Base-by-base conservation (phyloP, 2,113 vertebrate genomes). In the Chaetops frenatus region DNA sequence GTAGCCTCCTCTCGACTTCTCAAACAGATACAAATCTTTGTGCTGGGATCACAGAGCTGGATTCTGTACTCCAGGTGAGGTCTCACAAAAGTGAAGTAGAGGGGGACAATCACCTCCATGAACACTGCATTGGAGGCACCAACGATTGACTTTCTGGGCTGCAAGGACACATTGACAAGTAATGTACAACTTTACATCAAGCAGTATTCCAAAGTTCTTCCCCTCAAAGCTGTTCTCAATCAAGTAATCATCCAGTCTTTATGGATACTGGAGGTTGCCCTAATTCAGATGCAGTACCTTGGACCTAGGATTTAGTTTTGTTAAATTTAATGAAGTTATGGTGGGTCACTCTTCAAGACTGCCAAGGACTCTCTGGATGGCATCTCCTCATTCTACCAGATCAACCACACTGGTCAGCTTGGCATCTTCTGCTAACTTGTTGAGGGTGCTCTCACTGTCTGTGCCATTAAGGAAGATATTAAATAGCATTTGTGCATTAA, bases 191-290 rank as follows among this genome's bases (percentile, higher is more conserved):
- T 85, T 54, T 71, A 50, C 2, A 31, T 35, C 28, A 50, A 65
- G 9, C 8, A 40, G 12, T 74, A 24, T 44, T 36, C 14, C 16
- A 11, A 53, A 57, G 10, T n/a, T 31, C 24, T 85, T 50, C 10
- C 23, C 7, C 8, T 5, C 13, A 76, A 60, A 20, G 11, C 6
- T 60, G 12, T 28, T 71, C 16, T 56, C 29, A 36, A 29, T 27
- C 12, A 77, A 25, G 10, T 38, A 53, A 60, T 56, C 29, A 19
- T 56, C 10, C 16, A 50, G 12, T 12, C 56, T 88, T 10, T 22
- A 33, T 1, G 4, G 40, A 56, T 38, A 70, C 0, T 27, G 25
- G 16, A 3, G 2, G 5, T 42, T 19, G 0, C 22, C 22, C 21
- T 4, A 4, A 15, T 12, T 10, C 21, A 81, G 16, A 25, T 51